These are phyloP conservation scores for Melieria crassipennis DNA, from an alignment of 2,888 invertebrate genomes.

Conservation along the genomic window DNA sequence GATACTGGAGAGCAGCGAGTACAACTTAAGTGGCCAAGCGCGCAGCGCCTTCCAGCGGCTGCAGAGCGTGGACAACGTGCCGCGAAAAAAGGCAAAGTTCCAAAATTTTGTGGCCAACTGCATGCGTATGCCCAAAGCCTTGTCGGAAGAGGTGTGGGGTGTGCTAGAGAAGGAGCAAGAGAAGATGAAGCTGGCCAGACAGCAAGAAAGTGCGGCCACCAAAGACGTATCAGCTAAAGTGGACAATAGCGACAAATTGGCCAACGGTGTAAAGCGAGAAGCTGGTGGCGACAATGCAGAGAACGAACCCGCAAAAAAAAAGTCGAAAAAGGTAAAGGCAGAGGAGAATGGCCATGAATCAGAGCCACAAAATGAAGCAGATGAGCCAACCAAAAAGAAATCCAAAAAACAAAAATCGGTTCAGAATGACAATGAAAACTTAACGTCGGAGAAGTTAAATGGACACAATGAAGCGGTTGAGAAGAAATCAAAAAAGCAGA, in stretches of 20 bases:
- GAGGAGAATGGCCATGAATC: not conserved
- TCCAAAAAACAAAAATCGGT: constrained; percentile 31
- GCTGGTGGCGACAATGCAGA: constrained; percentile 36
- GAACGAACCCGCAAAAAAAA: constrained; percentile 41
- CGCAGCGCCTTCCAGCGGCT: constrained; percentile 74
- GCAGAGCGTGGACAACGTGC: constrained; percentile 81
- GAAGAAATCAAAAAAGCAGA: constrained; percentile 19
- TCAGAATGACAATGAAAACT: not conserved
- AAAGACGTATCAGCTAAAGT: constrained; percentile 41
- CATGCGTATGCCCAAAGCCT: constrained; percentile 69
- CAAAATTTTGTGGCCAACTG: constrained; percentile 79
- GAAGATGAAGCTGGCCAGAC: constrained; percentile 60
- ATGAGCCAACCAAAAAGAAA: constrained; percentile 32
- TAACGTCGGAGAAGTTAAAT: not conserved
- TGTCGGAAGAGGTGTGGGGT: constrained; percentile 75
- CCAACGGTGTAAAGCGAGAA: constrained; percentile 67
- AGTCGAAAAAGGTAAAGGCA: constrained; percentile 34
- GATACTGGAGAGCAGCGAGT: constrained; percentile 57
- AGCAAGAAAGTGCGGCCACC: constrained; percentile 43
- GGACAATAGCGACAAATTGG: constrained; percentile 1
- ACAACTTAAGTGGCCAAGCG: constrained; percentile 66
- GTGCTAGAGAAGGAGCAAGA: constrained; percentile 69
- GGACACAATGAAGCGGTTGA: not conserved
- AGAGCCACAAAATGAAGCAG: not conserved
- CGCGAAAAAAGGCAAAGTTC: constrained; percentile 86